Evolutionary conservation across 2,797 vertebrate species (phyloP), one percentile per base, ranked within the genome.

Genomic region (Phoeniculus purpureus): DNA sequence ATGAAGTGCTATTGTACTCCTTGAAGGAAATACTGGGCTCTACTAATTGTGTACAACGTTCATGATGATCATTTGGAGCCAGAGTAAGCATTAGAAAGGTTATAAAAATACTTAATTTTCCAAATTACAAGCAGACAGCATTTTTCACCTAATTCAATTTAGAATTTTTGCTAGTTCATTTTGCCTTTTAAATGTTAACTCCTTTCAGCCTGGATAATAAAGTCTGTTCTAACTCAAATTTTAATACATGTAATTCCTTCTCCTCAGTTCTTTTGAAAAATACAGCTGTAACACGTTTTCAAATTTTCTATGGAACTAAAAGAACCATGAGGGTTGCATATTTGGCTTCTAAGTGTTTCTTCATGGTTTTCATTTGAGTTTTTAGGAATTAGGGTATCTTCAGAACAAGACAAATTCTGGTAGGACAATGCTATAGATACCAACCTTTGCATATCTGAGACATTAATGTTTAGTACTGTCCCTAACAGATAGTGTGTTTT

Each of bases 351-450:
- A 75, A 62, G 9, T 54, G 32, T 65, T 65, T 7, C 25, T 51
- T 71, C 72, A 23, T 1, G 6, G 7, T n/a, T 67, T 88, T 81
- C 37, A 40, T 2, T 37, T 70, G 61, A 71, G 10, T 7, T 93
- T 96, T 95, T 94, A 92, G 90, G 65, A 94, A 92, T 15, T 45
- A 56, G 8, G 65, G 14, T 70, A 75, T 76, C 62, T 92, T 91
- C 81, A 85, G 61, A 94, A 64, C 10, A 91, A 70, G 92, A 73
- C 43, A 65, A 52, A 88, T 61, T 90, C 81, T 89, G n/a, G 40
- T 88, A 80, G 94, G 83, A 59, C 29, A 90, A 87, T 52, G 75
- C 67, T 81, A 73, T 45, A 85, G 64, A 83, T 59, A 73, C 2
- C 21, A 43, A 10, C 51, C 59, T 73, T 86, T 40, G 27, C 13